A percentile compares a stretch with the other conserved stretches of the same genome.
Conservation (phyloP, 2,113 vertebrate species). For the Gila orcuttii region DNA sequence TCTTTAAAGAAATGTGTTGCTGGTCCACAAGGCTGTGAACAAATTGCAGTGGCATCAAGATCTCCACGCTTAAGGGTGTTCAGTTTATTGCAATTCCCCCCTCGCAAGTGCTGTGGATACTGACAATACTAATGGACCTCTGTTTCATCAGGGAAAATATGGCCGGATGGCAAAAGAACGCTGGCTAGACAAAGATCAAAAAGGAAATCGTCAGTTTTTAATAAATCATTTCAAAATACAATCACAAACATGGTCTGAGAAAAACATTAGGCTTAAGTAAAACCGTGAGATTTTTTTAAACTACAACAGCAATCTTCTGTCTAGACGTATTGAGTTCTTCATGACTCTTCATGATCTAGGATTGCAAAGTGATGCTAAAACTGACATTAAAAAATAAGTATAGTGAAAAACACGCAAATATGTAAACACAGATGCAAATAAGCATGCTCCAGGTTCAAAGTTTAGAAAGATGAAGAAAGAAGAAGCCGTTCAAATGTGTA, state of each 20-base stretch:
- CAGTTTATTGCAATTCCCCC: not conserved
- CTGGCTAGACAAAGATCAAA: conserved; percentile 17
- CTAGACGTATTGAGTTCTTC: no score
- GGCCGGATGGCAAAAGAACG: not conserved
- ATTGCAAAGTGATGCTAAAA: conserved; percentile 22
- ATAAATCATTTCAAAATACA: no score
- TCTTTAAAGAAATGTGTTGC: not conserved
- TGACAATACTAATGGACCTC: conserved; percentile 3
- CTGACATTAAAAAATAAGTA: conserved; percentile 12
- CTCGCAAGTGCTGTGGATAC: not conserved
- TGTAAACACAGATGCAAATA: not conserved
- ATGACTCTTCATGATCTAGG: not conserved
- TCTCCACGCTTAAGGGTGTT: not conserved
- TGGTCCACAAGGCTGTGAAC: not conserved
- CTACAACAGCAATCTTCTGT: not conserved
- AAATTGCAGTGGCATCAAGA: not conserved
- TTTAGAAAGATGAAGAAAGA: not conserved
- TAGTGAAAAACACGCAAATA: not conserved
- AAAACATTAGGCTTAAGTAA: not conserved
- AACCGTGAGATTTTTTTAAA: not conserved
- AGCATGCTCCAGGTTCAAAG: not conserved
- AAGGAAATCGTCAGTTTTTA: not conserved
- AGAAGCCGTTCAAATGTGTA: not conserved
- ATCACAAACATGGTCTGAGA: not conserved
- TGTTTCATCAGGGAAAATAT: not conserved